Conservation (phyloP, 2,888 invertebrate genomes). For the Drosophila gaucha region DNA sequence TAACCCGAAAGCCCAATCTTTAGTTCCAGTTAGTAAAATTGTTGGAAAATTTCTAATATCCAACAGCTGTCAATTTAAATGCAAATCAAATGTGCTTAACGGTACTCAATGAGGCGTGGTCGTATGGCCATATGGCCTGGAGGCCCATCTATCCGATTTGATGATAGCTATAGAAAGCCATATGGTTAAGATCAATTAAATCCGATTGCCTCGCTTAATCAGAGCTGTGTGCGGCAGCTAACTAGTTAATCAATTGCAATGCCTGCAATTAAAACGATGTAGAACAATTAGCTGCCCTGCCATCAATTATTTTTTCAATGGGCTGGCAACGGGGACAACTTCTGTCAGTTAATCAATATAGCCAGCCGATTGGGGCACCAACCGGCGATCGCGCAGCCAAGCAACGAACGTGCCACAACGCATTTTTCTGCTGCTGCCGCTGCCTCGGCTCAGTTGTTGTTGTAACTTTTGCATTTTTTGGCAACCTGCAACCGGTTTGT, state of each 20-base stretch:
- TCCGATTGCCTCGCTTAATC: slow-evolving; percentile 11
- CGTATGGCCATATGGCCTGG: background rate
- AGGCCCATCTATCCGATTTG: background rate
- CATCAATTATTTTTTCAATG: slow-evolving; percentile 16
- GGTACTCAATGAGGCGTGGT: background rate
- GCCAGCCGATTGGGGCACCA: slow-evolving; percentile 6
- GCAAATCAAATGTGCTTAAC: background rate
- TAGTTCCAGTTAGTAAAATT: background rate
- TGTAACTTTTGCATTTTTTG: slow-evolving; percentile 31
- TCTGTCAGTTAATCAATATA: slow-evolving; percentile 38
- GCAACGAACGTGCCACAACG: slow-evolving; percentile 39
- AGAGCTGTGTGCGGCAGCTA: slow-evolving; percentile 3
- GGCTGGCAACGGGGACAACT: slow-evolving; percentile 11
- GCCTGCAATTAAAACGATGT: slow-evolving; percentile 35
- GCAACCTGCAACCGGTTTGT: slow-evolving; percentile 51
- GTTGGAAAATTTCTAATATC: background rate
- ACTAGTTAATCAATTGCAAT: slow-evolving; percentile 46
- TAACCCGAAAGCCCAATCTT: background rate
- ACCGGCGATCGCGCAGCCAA: background rate
- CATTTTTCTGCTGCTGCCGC: slow-evolving; percentile 15
- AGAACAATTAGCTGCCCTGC: slow-evolving; percentile 37
- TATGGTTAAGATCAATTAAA: background rate
- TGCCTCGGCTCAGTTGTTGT: background rate
- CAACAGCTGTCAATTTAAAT: background rate
- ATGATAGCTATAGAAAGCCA: background rate